These are phyloP conservation scores for Portunus trituberculatus DNA, from an alignment of 1,140 invertebrate genomes.

Conservation along the genomic window DNA sequence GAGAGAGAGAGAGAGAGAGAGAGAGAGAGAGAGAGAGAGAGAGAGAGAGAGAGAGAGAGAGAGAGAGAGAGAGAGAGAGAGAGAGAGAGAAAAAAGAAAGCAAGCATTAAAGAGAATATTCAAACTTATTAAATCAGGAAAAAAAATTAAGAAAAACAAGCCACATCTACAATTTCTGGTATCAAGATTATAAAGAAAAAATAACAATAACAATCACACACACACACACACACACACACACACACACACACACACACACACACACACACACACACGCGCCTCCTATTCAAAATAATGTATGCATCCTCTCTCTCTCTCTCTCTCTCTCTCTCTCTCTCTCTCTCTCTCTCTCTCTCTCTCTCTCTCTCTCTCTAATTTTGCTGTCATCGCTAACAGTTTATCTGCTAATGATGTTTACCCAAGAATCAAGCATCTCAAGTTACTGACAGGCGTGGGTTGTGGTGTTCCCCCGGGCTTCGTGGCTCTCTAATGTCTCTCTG, in stretches of 20 bases:
- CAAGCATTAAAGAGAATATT: background rate
- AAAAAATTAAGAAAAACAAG: too few relatives aligned
- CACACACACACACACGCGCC: background rate
- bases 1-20: background rate
- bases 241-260: background rate
- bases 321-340: too few relatives aligned
- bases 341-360: too few relatives aligned
- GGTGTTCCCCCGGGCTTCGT: background rate
- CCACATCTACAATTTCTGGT: too few relatives aligned
- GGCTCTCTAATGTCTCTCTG: background rate
- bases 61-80: background rate
- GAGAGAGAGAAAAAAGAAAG: background rate
- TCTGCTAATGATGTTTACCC: background rate
- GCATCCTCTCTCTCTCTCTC: too few relatives aligned
- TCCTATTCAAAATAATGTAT: too few relatives aligned
- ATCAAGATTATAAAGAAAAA: background rate
- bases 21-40: background rate
- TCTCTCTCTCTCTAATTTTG: background rate
- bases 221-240: constrained; percentile 36
- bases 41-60: background rate
- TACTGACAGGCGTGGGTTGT: background rate
- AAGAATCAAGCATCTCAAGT: background rate
- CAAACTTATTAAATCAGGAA: too few relatives aligned
- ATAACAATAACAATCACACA: background rate
- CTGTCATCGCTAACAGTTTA: background rate